Conservation (phyloP, 2,888 invertebrate species). For the Pheosia tremula region DNA sequence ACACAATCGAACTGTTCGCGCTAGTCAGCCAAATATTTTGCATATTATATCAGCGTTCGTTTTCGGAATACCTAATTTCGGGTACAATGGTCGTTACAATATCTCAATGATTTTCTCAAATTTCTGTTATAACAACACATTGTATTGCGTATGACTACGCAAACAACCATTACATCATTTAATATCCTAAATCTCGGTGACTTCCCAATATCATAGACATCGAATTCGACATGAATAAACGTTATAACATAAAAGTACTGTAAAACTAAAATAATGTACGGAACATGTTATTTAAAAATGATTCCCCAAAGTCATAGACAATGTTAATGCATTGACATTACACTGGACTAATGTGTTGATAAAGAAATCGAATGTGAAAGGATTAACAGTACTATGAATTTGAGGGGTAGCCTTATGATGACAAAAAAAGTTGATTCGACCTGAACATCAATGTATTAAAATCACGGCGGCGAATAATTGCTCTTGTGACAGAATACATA, state of each 20-base stretch:
- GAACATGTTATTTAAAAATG: neutral
- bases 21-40: too few relatives aligned
- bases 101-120: neutral
- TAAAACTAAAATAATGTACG: neutral
- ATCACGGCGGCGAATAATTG: neutral
- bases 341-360: too few relatives aligned
- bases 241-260: neutral
- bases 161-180: neutral
- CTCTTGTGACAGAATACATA: neutral
- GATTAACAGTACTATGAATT: too few relatives aligned
- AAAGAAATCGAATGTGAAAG: too few relatives aligned
- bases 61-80: neutral
- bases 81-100: neutral
- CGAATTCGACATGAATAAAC: neutral
- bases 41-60: neutral
- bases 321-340: too few relatives aligned
- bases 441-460: conserved; percentile 1
- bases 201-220: neutral
- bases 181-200: neutral
- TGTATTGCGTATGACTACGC: too few relatives aligned
- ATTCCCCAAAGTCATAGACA: too few relatives aligned
- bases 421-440: neutral
- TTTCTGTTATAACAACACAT: too few relatives aligned
- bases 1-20: too few relatives aligned
- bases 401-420: too few relatives aligned